Conservation (phyloP, 2,113 vertebrate species). For the Pachypanchax playfairii region DNA sequence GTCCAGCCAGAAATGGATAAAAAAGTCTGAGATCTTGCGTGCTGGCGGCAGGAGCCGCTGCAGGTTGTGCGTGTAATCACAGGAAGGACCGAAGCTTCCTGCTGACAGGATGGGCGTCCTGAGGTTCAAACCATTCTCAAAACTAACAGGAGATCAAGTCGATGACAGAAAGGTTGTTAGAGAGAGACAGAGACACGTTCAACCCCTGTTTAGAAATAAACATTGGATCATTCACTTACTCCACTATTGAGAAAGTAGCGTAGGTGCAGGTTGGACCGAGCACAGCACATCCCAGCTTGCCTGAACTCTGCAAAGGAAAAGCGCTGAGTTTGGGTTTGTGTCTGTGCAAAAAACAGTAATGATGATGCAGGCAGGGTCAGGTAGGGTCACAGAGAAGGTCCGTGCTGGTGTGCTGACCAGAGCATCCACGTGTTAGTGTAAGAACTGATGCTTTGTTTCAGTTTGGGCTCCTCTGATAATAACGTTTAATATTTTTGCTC, state of each 20-base stretch:
- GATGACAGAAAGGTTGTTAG: background rate
- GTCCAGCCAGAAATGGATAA: conserved; percentile 83
- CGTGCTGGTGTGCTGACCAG: too few species aligned
- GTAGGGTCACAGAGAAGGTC: too few species aligned
- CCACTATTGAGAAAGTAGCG: conserved; percentile 86
- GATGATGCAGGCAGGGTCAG: too few species aligned
- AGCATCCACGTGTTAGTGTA: too few species aligned
- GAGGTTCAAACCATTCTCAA: conserved; percentile 78
- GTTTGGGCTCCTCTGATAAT: too few species aligned
- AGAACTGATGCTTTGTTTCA: too few species aligned
- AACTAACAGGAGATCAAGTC: conserved; percentile 56
- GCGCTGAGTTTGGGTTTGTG: background rate
- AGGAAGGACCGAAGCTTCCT: conserved; percentile 91
- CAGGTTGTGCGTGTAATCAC: conserved; percentile 87
- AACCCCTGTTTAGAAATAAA: too few species aligned
- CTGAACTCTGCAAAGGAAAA: conserved; percentile 64
- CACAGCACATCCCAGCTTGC: conserved; percentile 82
- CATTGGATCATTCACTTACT: conserved; percentile 87
- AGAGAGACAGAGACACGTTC: background rate
- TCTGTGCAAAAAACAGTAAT: too few species aligned
- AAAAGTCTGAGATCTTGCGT: conserved; percentile 87
- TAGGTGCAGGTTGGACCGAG: conserved; percentile 90
- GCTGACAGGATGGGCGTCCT: conserved; percentile 88
- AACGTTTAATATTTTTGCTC: too few species aligned
- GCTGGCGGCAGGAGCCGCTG: conserved; percentile 90